Evolutionary conservation across 2,888 invertebrate genomes (phyloP), one percentile per base, ranked within the genome.

Genomic region (Apeira syringaria): DNA sequence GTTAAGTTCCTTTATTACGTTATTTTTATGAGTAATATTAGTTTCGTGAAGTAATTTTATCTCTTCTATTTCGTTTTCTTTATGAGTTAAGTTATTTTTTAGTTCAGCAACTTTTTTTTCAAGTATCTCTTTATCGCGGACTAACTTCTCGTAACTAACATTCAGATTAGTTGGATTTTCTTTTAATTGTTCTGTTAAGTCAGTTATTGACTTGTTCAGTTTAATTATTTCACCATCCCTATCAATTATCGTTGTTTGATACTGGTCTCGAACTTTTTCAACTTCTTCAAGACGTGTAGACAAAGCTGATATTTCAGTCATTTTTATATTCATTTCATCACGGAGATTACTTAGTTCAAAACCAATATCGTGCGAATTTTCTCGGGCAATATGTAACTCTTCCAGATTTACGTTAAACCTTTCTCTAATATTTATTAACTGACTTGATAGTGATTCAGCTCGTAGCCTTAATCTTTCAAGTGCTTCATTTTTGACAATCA

Each of bases 211-310:
- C 50, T 83, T 74, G 45, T 67, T 79, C 0, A 87, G 56, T 55
- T 83, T 79, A 55, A 83, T 77, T 32, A 87, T 79, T 65, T 82
- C 75, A 61, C 82, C 80, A 31, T 82, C 77, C 67, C 80, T 85
- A 9, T 41, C 56, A 24, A 70, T 69, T 38, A 79, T 59, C 25
- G 42, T 35, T 24, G 34, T 41, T 60, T 72, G 74, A 42, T 64
- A 65, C 38, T 78, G 60, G 7, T 49, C 35, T 24, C 55, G 53
- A 5, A 47, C 17, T 40, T 60, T 68, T 53, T 80, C 70, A 5
- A 67, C 47, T 39, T 77, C 69, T 33, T 71, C 65, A 10, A 75
- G 31, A 11, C 47, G 58, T 5, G 32, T 47, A 2, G 67, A 61
- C 1, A 86, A 36, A 11, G 38, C 53, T 22, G 76, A 65, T 59